Evolutionary conservation across 2,888 invertebrate genomes (phyloP).

Genomic region (Leptothorax acervorum): DNA sequence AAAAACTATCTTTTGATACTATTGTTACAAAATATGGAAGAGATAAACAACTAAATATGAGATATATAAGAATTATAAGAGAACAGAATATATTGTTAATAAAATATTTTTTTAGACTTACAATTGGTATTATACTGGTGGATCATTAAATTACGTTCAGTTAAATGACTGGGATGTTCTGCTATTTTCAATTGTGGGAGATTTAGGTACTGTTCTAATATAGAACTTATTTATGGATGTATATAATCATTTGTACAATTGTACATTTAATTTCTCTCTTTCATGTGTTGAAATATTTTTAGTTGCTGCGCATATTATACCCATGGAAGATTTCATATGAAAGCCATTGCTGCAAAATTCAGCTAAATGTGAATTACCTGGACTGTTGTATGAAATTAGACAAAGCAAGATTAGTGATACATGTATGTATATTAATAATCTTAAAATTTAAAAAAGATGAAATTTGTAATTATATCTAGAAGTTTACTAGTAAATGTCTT

Average conservation of each 20-base stretch:
- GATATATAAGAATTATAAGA: background rate
- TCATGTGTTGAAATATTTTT: conserved; percentile 55
- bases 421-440: conserved; percentile 72
- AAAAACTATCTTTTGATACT: background rate
- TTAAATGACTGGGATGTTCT: conserved; percentile 75
- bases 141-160: conserved; percentile 75
- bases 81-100: background rate
- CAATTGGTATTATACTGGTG: conserved; percentile 84
- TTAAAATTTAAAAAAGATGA: background rate
- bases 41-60: background rate
- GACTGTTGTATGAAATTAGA: conserved; percentile 76
- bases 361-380: conserved; percentile 74
- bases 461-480: background rate
- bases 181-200: conserved; percentile 81
- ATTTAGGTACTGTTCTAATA: conserved; percentile 76
- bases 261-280: conserved; percentile 10
- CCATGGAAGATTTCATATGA: conserved; percentile 75
- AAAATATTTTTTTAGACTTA: conserved; percentile 76
- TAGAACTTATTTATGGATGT: background rate
- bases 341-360: conserved; percentile 78
- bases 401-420: conserved; percentile 60
- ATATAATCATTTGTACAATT: background rate
- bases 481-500: conserved; percentile 14
- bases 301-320: conserved; percentile 78
- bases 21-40: background rate